Conservation (phyloP, 2,888 invertebrate genomes). For the Drosophila affinis region DNA sequence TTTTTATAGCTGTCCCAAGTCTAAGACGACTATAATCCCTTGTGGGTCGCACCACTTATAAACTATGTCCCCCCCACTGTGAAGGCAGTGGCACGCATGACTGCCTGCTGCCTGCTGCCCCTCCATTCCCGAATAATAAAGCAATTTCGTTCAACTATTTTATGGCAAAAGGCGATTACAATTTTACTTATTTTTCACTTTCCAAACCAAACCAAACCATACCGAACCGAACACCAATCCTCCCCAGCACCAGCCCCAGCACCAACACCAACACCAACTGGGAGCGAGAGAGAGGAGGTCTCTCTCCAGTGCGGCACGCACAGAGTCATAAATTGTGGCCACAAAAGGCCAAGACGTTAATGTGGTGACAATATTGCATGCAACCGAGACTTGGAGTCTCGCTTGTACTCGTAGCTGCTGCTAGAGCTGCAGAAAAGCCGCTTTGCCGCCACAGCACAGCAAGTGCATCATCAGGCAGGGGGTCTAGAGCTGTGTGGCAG, state of each 20-base stretch:
- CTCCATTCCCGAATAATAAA: constrained; percentile 56
- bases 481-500: constrained; percentile 14
- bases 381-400: constrained; percentile 52
- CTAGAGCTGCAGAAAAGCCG: constrained; percentile 56
- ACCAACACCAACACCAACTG: constrained; percentile 7
- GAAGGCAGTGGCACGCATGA: constrained; percentile 37
- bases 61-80: constrained; percentile 29
- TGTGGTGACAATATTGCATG: constrained; percentile 80
- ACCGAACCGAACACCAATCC: constrained; percentile 15
- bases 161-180: constrained; percentile 77
- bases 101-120: constrained; percentile 1
- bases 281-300: not conserved
- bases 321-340: constrained; percentile 73
- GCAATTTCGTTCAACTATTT: constrained; percentile 72
- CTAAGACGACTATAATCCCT: constrained; percentile 30
- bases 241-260: constrained; percentile 17
- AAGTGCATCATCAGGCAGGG: constrained; percentile 49
- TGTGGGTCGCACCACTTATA: constrained; percentile 37
- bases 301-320: constrained; percentile 53
- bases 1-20: constrained; percentile 24
- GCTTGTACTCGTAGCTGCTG: constrained; percentile 26
- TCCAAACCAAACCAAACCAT: constrained; percentile 54
- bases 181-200: constrained; percentile 79
- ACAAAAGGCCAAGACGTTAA: constrained; percentile 78
- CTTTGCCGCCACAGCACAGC: constrained; percentile 59